phyloP scores from a whole-genome alignment of 2,888 invertebrate genomes.

The Amblyjoppa fuscipennis region DNA sequence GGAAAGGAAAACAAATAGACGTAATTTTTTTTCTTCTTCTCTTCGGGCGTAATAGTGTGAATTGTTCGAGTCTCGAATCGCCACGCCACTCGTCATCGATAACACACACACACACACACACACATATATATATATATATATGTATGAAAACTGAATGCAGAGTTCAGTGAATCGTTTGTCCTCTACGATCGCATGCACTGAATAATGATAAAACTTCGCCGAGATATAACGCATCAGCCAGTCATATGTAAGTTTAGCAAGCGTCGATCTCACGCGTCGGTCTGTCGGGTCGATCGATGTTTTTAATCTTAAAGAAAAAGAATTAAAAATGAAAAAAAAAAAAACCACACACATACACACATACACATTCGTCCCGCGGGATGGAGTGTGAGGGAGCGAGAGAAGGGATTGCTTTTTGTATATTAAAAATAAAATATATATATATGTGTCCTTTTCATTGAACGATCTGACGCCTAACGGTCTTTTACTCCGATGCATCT shows the following conservation, averaged over 20 bases:
- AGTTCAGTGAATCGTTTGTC: constrained; percentile 23
- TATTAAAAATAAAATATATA: constrained; percentile 6
- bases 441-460: constrained; percentile 10
- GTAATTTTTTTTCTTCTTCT: not conserved
- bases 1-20: too few species aligned
- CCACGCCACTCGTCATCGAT: constrained; percentile 7
- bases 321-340: not conserved
- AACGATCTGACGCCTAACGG: constrained; percentile 8
- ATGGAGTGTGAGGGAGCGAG: not conserved
- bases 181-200: constrained; percentile 19
- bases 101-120: not conserved
- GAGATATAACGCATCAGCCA: constrained; percentile 24
- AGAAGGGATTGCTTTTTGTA: constrained; percentile 33
- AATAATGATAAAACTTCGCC: constrained; percentile 8
- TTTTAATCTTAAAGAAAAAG: not conserved
- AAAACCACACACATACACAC: constrained; percentile 1
- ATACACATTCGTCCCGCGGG: constrained; percentile 10
- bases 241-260: constrained; percentile 18
- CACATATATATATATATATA: not conserved
- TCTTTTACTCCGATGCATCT: not conserved
- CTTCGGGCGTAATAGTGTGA: not conserved
- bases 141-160: not conserved
- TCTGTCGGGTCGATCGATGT: constrained; percentile 11
- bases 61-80: not conserved
- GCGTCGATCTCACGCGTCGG: not conserved